phyloP scores from a whole-genome alignment of 2,888 invertebrate genomes.

The Automeris io region DNA sequence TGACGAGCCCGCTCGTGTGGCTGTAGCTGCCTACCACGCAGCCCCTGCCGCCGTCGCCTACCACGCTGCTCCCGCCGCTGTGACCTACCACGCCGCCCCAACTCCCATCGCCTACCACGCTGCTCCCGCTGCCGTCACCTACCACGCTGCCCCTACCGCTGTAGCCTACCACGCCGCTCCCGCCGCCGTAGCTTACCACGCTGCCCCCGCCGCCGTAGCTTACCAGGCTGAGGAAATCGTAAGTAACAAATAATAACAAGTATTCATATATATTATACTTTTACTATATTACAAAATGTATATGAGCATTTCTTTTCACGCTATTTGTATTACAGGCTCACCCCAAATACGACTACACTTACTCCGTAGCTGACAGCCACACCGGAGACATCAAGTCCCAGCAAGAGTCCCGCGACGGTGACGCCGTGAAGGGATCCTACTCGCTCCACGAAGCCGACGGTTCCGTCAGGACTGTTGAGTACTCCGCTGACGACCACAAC shows the following conservation, averaged over 20 bases:
- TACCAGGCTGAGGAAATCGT: constrained; percentile 31
- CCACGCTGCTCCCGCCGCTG: constrained; percentile 22
- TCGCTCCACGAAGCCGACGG: constrained; percentile 55
- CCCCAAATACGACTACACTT: constrained; percentile 42
- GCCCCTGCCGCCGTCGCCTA: constrained; percentile 19
- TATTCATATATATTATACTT: no score
- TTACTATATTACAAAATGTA: no score
- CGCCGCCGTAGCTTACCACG: constrained; percentile 17
- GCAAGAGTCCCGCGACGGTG: constrained; percentile 52
- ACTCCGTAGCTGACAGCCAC: constrained; percentile 56
- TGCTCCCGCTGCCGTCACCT: constrained; percentile 26
- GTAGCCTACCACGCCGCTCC: constrained; percentile 21
- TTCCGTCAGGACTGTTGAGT: constrained; percentile 50
- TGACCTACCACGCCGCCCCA: constrained; percentile 26
- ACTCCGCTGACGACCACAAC: constrained; percentile 51
- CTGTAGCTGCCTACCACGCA: constrained; percentile 18
- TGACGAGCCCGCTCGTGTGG: constrained; percentile 29
- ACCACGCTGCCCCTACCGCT: constrained; percentile 32
- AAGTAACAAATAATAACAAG: background rate
- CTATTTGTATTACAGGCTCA: constrained; percentile 16
- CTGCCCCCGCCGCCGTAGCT: constrained; percentile 25
- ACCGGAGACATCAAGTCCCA: constrained; percentile 59
- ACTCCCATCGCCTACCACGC: constrained; percentile 26
- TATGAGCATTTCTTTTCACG: no score
- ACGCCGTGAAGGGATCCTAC: constrained; percentile 51